A percentile compares a stretch with the other conserved stretches of the same genome.
Evolutionary conservation across 2,113 vertebrate genomes (phyloP).

Genomic region (Columba janthina): DNA sequence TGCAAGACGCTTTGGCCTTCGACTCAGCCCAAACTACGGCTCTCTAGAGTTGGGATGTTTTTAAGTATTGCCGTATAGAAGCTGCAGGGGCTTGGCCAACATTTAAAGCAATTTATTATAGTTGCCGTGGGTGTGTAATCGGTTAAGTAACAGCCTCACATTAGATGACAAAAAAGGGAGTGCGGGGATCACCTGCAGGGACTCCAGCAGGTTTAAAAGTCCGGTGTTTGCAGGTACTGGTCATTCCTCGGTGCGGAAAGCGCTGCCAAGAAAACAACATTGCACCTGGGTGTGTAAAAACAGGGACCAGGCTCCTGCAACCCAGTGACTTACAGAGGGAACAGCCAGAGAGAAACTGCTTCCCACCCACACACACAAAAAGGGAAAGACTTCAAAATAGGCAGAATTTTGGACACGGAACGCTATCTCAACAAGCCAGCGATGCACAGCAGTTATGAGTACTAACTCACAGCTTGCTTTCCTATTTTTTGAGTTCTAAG

Average conservation of each 20-base stretch:
- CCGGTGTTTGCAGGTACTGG: not conserved
- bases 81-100: not conserved
- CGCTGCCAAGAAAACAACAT: not conserved
- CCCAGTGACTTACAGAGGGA: fast-evolving
- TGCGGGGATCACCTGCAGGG: not conserved
- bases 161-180: not conserved
- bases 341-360: not conserved
- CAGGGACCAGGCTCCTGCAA: not conserved
- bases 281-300: not conserved
- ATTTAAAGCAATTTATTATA: not conserved
- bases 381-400: not conserved
- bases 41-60: not conserved
- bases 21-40: not conserved
- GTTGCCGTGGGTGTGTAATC: not conserved
- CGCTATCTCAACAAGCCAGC: no score
- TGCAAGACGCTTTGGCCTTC: not conserved
- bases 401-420: not conserved
- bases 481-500: no score
- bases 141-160: not conserved
- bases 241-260: not conserved
- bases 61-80: not conserved
- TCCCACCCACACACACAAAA: not conserved
- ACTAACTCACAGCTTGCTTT: no score
- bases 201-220: not conserved
- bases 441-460: no score